A percentile compares a stretch with the other conserved stretches of the same genome.
These are phyloP conservation scores for Myotis vivesi DNA, from an alignment of 2,797 vertebrate species.

Conservation along the genomic window DNA sequence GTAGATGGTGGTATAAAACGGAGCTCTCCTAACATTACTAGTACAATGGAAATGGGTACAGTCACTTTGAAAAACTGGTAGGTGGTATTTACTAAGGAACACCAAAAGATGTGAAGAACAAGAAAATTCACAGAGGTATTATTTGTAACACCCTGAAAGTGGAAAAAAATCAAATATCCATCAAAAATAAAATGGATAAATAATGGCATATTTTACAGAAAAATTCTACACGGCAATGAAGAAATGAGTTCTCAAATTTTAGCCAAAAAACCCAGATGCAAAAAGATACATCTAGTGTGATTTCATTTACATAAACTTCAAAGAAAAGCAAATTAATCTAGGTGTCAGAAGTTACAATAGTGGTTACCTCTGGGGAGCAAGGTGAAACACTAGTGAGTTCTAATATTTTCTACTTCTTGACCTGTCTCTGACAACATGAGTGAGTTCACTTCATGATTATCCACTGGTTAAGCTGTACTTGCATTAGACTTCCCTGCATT, in stretches of 20 bases:
- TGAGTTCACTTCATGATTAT: neutral
- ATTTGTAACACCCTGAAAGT: neutral
- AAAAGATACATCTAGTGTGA: neutral
- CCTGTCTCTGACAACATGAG: neutral
- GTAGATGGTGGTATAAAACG: neutral
- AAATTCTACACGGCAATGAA: neutral
- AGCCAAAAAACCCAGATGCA: constrained; percentile 25
- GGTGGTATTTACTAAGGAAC: neutral
- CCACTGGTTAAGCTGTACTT: neutral
- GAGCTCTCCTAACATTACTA: neutral
- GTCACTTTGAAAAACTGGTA: neutral
- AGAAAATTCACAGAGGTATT: neutral
- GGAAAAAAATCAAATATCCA: neutral
- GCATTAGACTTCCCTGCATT: neutral
- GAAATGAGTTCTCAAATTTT: neutral
- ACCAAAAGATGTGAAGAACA: neutral
- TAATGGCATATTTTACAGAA: neutral
- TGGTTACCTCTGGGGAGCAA: neutral
- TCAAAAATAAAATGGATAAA: neutral
- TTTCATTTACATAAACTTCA: neutral
- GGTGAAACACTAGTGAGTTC: neutral
- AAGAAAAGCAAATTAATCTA: neutral
- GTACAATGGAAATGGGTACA: neutral
- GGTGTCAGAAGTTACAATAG: neutral
- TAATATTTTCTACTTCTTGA: neutral